Percentiles rank a stretch among this genome's conserved stretches.
phyloP scores from a whole-genome alignment of 2,797 vertebrate species.

The Amniataba percoides region DNA sequence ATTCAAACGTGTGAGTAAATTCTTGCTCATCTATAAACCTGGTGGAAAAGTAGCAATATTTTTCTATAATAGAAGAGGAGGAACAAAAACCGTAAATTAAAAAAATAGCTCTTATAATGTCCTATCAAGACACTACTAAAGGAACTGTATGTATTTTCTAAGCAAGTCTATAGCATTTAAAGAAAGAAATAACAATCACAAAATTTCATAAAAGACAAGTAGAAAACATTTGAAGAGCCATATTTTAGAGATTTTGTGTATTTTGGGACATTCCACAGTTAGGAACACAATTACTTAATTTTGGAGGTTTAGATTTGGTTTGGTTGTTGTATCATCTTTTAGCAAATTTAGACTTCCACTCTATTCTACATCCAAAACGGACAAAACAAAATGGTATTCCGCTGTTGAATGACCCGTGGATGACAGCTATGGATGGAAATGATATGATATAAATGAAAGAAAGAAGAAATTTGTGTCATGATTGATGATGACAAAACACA shows the following conservation, averaged over 20 bases:
- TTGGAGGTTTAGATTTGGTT: slow-evolving; percentile 62
- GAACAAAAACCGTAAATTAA: not conserved
- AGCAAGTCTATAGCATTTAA: not conserved
- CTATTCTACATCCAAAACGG: slow-evolving; percentile 85
- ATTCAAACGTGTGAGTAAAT: not conserved
- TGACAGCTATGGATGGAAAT: slow-evolving; percentile 70
- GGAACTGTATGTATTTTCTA: slow-evolving; percentile 6
- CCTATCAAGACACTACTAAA: not conserved
- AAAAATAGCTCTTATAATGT: not conserved
- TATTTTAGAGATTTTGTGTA: slow-evolving; percentile 53
- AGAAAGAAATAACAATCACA: not conserved
- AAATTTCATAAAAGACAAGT: slow-evolving; percentile 26
- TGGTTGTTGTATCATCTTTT: slow-evolving; percentile 56
- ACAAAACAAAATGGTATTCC: slow-evolving; percentile 83
- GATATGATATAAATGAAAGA: slow-evolving; percentile 60
- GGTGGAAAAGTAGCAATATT: not conserved
- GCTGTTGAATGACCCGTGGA: slow-evolving; percentile 82
- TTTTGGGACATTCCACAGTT: slow-evolving; percentile 84
- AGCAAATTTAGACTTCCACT: slow-evolving; percentile 81
- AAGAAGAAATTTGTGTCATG: slow-evolving; percentile 64
- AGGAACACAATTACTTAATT: slow-evolving; percentile 68
- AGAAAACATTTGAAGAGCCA: slow-evolving; percentile 52
- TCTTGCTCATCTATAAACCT: slow-evolving; percentile 18
- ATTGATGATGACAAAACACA: slow-evolving; percentile 76
- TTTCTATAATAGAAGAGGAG: not conserved